Evolutionary conservation across 2,888 invertebrate species (phyloP), one percentile per base, ranked within the genome.

Genomic region (Synergus umbraculus): DNA sequence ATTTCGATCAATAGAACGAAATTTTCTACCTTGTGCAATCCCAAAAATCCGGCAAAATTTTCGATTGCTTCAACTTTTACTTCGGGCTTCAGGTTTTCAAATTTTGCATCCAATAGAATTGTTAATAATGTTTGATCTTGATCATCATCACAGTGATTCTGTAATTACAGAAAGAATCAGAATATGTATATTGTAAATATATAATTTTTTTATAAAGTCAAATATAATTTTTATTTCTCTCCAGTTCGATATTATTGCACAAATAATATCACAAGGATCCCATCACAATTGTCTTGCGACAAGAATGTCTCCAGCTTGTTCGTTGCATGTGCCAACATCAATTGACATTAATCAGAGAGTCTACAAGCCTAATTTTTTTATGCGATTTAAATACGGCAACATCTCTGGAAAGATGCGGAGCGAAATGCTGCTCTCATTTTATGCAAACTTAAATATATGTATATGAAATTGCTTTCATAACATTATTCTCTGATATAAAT

Each of bases 31-130:
- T 94, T 93, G 87, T 95, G 94, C 49, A 96, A 92, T 79, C 95
- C 95, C 92, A 96, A 94, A 90, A 95, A 96, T 88, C 94, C 94
- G n/a, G 96, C 95, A 64, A 96, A 93, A 87, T 95, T 95, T 93
- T 95, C 95, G 82, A 96, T 93, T 79, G 95, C 95, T 43, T 94
- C 93, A 85, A 96, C 94, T 89, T 95, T 93, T 82, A 95, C 94
- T 79, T 93, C 93, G 46, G 96, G 94, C 84, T 94, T 93, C 87
- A 97, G 94, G 82, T 93, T 93, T 77, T 94, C 93, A 88, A 95
- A 93, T 87, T 95, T 94, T 76, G 94, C 94, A 89, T 96, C 96
- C 81, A 97, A 92, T 49, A 96, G 92, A 78, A 97, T 93, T 78
- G 94, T 94, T 73, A 96, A 93, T 66, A 96, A 93, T 79, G 95